Evolutionary conservation across 2,888 invertebrate genomes (phyloP), one percentile per base, ranked within the genome.

Genomic region (Stenodema calcarata): DNA sequence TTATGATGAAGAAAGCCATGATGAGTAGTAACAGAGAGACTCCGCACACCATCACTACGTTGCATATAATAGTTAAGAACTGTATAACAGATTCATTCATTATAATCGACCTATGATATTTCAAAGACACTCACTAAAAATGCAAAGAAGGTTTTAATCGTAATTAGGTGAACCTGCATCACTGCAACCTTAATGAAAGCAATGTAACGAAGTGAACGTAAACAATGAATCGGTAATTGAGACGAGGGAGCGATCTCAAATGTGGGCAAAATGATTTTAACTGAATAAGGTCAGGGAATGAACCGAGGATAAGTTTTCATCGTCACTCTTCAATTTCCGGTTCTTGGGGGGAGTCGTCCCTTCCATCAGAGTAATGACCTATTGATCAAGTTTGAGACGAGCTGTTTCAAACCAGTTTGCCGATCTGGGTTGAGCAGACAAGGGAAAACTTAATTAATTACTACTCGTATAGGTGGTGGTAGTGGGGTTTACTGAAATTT

Each of bases 71-170:
- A 27, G 44, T 78, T 14, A 78, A 23, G 18, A 44, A n/a, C 44
- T 16, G 23, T 44, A 23, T 78, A 78, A 42, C 44, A 14, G 23
- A 78, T 44, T 78, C 78, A 78, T 78, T 78, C 78, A 78, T 78
- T 30, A 35, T 73, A 35, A 73, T 30, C n/a, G 41, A 73, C 41
- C 28, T 23, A 27, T 18, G 28, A 70, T 70, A 23, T 27, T 28
- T 42, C 18, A 30, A 78, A 42, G 18, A 18, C 42, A 78, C 78
- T 78, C 41, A 78, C 78, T 44, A 78, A 44, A 44, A 78, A 44
- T 44, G 78, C 78, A 78, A 78, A 78, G 78, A 44, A 78, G 78
- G 78, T 78, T 78, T 76, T 76, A 76, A n/a, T n/a, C n/a, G n/a
- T n/a, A n/a, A 78, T 78, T 18, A 78, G 78, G 18, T 44, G 78